Evolutionary conservation across 2,113 vertebrate species (phyloP).

Genomic region (Tetraodon nigroviridis): DNA sequence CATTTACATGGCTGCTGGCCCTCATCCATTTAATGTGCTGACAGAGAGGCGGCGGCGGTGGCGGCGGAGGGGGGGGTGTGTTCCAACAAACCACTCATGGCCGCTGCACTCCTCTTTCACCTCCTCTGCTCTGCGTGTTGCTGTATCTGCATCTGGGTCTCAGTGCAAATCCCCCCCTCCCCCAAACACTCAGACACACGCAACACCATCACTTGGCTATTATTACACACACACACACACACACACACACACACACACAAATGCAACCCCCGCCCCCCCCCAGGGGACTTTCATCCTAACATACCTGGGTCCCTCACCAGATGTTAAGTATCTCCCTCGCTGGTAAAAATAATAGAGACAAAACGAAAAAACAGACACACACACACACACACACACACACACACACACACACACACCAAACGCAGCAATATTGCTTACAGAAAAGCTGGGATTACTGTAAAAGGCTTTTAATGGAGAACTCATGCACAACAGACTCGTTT

Average conservation of each 20-base stretch:
- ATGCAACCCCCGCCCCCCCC: slow-evolving; percentile 4
- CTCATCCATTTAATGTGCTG: slow-evolving; percentile 57
- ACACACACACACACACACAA: slow-evolving; percentile 15
- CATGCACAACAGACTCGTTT: slow-evolving; percentile 3
- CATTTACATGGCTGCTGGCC: slow-evolving; percentile 58
- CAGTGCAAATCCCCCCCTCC: slow-evolving; percentile 15
- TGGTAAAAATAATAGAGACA: slow-evolving; percentile 37
- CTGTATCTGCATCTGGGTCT: slow-evolving; percentile 32
- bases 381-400: slow-evolving; percentile 14
- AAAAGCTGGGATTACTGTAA: slow-evolving; percentile 27
- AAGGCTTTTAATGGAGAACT: slow-evolving; percentile 17
- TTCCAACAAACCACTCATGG: slow-evolving; percentile 35
- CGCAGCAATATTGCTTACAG: slow-evolving; percentile 12
- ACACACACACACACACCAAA: slow-evolving; percentile 8
- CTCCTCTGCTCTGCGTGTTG: slow-evolving; percentile 23
- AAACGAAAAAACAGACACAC: slow-evolving; percentile 9
- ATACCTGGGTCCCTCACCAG: slow-evolving; percentile 44
- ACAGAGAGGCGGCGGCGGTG: slow-evolving; percentile 9
- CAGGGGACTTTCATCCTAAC: slow-evolving; percentile 45
- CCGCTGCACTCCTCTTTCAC: slow-evolving; percentile 20
- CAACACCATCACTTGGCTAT: slow-evolving; percentile 26
- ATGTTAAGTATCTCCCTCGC: slow-evolving; percentile 49
- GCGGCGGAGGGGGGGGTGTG: slow-evolving; percentile 27
- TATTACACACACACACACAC: slow-evolving; percentile 6
- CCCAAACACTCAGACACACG: slow-evolving; percentile 32